These are phyloP conservation scores for Oreotrochilus melanogaster DNA, from an alignment of 2,113 vertebrate genomes.

Conservation along the genomic window DNA sequence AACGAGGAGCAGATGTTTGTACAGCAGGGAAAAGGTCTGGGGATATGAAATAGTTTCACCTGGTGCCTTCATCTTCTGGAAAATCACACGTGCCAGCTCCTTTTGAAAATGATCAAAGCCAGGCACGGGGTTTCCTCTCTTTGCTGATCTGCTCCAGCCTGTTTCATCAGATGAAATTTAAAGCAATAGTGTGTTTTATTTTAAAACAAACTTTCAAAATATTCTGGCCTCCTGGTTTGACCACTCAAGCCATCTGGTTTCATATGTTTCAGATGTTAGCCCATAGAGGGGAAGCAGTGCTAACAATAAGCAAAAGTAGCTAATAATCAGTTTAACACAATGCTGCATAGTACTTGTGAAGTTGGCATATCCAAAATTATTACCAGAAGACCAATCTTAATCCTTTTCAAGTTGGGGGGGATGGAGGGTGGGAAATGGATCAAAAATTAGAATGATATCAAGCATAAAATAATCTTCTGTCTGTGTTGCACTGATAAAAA, in stretches of 20 bases:
- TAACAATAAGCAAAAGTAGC: slow-evolving; percentile 20
- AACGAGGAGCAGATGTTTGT: slow-evolving; percentile 55
- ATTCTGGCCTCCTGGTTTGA: not conserved
- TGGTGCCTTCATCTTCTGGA: slow-evolving; percentile 64
- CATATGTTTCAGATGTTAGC: not conserved
- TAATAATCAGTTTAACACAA: slow-evolving; percentile 10
- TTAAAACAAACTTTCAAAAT: slow-evolving; percentile 18
- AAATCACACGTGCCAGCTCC: slow-evolving; percentile 38
- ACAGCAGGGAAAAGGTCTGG: slow-evolving; percentile 25
- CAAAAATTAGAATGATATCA: slow-evolving; percentile 79
- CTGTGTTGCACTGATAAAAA: slow-evolving; percentile 77
- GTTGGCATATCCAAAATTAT: slow-evolving; percentile 56
- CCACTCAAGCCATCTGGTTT: slow-evolving; percentile 34
- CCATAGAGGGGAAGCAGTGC: not conserved
- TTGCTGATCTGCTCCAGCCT: not conserved
- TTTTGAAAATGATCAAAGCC: slow-evolving; percentile 72
- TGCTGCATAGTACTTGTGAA: not conserved
- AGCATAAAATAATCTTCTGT: slow-evolving; percentile 82
- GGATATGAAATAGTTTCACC: slow-evolving; percentile 67
- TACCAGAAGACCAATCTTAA: slow-evolving; percentile 65
- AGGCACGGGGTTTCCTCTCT: slow-evolving; percentile 33
- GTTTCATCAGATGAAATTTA: slow-evolving; percentile 51
- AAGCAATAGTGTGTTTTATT: slow-evolving; percentile 42
- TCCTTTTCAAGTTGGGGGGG: slow-evolving; percentile 60
- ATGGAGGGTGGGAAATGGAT: not conserved